Conservation (phyloP, 2,113 vertebrate genomes). For the Ceratotherium simum region DNA sequence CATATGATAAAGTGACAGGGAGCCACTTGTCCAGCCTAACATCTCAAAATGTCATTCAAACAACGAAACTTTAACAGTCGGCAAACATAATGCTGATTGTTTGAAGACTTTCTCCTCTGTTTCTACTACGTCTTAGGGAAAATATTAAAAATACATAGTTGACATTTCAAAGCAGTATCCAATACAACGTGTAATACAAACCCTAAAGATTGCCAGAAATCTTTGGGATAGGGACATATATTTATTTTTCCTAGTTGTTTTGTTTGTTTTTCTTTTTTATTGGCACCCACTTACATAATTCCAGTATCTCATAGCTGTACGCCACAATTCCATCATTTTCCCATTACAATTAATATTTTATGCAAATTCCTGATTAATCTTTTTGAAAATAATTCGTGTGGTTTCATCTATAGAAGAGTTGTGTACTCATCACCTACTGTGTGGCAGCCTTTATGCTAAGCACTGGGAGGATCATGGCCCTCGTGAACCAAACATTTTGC, state of each 20-base stretch:
- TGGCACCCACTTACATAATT: neutral
- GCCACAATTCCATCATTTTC: neutral
- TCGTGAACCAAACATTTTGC: neutral
- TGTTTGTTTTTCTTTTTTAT: neutral
- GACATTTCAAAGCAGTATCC: neutral
- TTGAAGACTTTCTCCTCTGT: neutral
- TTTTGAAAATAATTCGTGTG: neutral
- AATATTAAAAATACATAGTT: neutral
- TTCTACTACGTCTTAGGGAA: neutral
- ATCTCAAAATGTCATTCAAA: neutral
- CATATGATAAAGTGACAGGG: neutral
- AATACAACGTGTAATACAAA: neutral
- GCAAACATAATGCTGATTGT: neutral
- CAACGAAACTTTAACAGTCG: neutral
- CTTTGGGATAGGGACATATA: neutral
- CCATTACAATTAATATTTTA: neutral
- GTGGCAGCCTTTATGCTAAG: neutral
- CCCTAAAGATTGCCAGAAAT: neutral
- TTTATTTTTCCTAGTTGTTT: neutral
- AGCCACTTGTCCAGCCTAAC: neutral
- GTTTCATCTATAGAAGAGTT: neutral
- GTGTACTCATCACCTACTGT: neutral
- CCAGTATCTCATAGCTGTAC: neutral
- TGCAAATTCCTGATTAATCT: neutral
- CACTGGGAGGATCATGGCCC: fast-evolving